These are phyloP conservation scores for Tenthredo livida DNA, from an alignment of 2,888 invertebrate genomes.

Conservation along the genomic window DNA sequence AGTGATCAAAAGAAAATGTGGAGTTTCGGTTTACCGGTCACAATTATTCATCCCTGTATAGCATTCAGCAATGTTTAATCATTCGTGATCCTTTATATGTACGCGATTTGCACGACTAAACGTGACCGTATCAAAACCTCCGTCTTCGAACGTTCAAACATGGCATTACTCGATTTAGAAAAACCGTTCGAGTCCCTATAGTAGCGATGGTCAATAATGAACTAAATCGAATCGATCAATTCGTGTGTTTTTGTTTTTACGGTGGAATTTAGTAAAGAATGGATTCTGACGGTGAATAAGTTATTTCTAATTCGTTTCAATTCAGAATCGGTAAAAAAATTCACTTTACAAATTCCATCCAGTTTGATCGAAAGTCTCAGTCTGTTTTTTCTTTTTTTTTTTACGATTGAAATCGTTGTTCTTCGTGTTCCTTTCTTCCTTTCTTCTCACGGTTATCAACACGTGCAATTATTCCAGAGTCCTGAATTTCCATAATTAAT, in stretches of 20 bases:
- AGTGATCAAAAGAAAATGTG: not conserved
- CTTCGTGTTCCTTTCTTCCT: not conserved
- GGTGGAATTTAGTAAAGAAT: not conserved
- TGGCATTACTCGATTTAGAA: not conserved
- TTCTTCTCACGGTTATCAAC: not conserved
- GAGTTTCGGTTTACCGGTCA: not conserved
- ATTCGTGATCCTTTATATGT: not conserved
- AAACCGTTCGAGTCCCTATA: not conserved
- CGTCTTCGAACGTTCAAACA: not conserved
- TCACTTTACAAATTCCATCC: not conserved
- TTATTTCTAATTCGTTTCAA: not conserved
- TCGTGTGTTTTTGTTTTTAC: not conserved
- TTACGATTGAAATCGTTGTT: not conserved
- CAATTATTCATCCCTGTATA: not conserved
- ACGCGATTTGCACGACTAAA: not conserved
- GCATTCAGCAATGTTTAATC: not conserved
- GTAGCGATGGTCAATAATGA: not conserved
- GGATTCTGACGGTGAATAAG: not conserved
- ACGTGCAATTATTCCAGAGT: not conserved
- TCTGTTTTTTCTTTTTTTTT: not conserved
- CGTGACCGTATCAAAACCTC: slow-evolving; percentile 6
- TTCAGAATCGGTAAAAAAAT: not conserved
- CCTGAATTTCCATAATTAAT: not conserved
- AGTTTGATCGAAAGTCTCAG: not conserved
- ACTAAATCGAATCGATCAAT: not conserved